Percentiles rank a stretch among this genome's conserved stretches.
phyloP scores from a whole-genome alignment of 2,113 vertebrate species.

The Saccopteryx bilineata region DNA sequence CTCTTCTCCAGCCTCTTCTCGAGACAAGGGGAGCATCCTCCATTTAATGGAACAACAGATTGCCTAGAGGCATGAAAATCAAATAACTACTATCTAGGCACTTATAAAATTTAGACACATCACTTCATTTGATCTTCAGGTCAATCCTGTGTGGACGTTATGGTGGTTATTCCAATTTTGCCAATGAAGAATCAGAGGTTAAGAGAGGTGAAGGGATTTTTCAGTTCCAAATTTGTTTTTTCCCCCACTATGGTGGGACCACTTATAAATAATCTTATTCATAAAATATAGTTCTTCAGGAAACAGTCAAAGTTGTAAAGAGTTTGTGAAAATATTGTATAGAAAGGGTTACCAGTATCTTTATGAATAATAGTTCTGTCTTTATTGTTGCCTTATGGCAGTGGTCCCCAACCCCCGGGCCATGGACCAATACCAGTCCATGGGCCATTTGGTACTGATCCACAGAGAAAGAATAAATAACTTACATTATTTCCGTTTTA shows the following conservation, averaged over 20 bases:
- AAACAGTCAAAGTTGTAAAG: background rate
- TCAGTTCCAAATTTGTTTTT: background rate
- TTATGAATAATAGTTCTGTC: background rate
- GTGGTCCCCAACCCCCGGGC: no score
- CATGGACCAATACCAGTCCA: no score
- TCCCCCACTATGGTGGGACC: background rate
- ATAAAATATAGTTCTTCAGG: background rate
- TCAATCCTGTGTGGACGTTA: background rate
- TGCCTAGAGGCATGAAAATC: no score
- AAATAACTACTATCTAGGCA: background rate
- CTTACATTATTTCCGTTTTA: no score
- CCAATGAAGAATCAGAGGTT: background rate
- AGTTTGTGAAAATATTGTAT: background rate
- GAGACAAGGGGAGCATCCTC: no score
- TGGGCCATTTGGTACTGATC: no score
- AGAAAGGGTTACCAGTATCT: background rate
- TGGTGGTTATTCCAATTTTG: background rate
- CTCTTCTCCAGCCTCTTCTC: background rate
- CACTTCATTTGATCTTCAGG: no score
- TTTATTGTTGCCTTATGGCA: background rate
- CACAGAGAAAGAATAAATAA: no score
- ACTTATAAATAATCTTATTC: background rate
- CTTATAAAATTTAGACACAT: accelerated
- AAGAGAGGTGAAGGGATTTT: background rate
- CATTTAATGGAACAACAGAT: background rate